phyloP scores from a whole-genome alignment of 2,888 invertebrate species.

The Pyrochroa serraticornis region DNA sequence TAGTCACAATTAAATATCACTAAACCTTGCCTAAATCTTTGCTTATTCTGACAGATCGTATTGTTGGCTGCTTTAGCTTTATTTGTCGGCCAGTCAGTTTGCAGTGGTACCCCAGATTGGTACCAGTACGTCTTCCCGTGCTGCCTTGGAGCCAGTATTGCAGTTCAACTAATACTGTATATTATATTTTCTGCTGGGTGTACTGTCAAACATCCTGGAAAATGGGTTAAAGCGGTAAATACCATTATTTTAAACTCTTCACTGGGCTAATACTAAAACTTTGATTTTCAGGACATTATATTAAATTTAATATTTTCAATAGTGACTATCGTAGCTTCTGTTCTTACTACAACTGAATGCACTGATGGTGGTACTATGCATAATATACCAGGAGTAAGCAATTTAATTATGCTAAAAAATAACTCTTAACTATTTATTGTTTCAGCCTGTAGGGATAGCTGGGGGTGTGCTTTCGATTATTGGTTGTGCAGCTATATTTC shows the following conservation, averaged over 20 bases:
- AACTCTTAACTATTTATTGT: slow-evolving; percentile 4
- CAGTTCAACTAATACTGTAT: slow-evolving; percentile 18
- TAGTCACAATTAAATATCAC: no score
- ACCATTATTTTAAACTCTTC: background rate
- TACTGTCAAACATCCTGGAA: slow-evolving; percentile 22
- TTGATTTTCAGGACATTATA: slow-evolving; percentile 22
- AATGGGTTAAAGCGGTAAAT: slow-evolving; percentile 25
- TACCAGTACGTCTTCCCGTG: slow-evolving; percentile 16
- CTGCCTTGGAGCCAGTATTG: slow-evolving; percentile 16
- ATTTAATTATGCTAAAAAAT: background rate
- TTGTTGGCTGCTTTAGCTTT: slow-evolving; percentile 19
- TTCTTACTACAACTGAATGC: slow-evolving; percentile 10
- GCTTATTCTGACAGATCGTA: slow-evolving; percentile 12
- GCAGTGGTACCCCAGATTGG: slow-evolving; percentile 21
- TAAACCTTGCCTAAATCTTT: no score
- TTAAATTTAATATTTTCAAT: slow-evolving; percentile 17
- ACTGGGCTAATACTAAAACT: background rate
- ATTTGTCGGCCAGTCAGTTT: slow-evolving; percentile 18
- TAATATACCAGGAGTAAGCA: slow-evolving; percentile 23
- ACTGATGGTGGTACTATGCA: slow-evolving; percentile 9
- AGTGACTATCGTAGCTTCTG: slow-evolving; percentile 18
- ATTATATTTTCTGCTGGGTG: slow-evolving; percentile 26
- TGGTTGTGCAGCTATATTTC: slow-evolving; percentile 40
- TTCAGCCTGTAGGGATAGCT: slow-evolving; percentile 37
- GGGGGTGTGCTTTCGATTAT: slow-evolving; percentile 36